These are phyloP conservation scores for Cyclopterus lumpus DNA, from an alignment of 2,797 vertebrate genomes.

Conservation along the genomic window DNA sequence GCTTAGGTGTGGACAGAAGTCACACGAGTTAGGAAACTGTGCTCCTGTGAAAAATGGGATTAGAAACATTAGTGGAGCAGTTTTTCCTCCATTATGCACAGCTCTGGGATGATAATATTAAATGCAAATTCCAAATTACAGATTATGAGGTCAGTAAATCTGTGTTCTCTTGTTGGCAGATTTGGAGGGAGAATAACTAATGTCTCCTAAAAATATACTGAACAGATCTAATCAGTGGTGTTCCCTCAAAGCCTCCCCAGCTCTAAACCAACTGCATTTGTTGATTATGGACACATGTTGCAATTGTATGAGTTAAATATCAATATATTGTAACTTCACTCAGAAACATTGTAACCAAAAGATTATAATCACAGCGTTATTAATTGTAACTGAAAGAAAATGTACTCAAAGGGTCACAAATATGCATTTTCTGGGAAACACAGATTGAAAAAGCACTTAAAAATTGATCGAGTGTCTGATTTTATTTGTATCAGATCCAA, in stretches of 20 bases:
- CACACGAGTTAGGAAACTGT: conserved; percentile 8
- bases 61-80: conserved; percentile 18
- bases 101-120: conserved; percentile 36
- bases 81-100: conserved; percentile 18
- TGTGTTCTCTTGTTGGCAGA: conserved; percentile 32
- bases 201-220: conserved; percentile 43
- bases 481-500: conserved; percentile 34
- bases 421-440: conserved; percentile 17
- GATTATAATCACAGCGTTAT: conserved; percentile 13
- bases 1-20: conserved; percentile 27
- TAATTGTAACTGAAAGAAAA: conserved; percentile 39
- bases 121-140: conserved; percentile 40
- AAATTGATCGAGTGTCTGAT: neutral
- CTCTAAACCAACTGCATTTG: conserved; percentile 24
- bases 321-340: conserved; percentile 33
- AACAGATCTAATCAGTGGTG: conserved; percentile 18
- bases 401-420: conserved; percentile 15
- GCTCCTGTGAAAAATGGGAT: conserved; percentile 13
- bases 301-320: conserved; percentile 34
- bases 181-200: conserved; percentile 23
- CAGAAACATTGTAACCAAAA: conserved; percentile 43
- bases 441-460: conserved; percentile 9
- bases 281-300: conserved; percentile 51
- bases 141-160: conserved; percentile 46
- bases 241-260: conserved; percentile 24